Evolutionary conservation across 30 jellyfish, hydroid and myxozoan genomes (phyloP).

Genomic region (Aurelia sp.): DNA sequence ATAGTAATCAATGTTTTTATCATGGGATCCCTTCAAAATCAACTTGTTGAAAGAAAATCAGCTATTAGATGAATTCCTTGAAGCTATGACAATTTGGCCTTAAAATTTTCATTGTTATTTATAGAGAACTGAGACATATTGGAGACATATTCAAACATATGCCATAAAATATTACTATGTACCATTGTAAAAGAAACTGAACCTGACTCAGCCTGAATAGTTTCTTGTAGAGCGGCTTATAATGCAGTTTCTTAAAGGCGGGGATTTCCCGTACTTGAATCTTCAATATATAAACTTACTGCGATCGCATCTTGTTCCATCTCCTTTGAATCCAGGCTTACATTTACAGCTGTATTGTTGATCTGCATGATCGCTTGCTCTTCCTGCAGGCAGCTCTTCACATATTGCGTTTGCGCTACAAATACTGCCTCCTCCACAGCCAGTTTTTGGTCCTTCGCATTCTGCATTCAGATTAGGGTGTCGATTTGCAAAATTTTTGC

Average conservation of each 20-base stretch:
- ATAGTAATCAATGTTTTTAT: too few species aligned
- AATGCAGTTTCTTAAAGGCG: neutral
- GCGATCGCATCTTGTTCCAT: conserved; percentile 45
- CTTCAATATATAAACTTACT: neutral
- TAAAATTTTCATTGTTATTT: too few species aligned
- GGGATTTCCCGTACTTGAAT: neutral
- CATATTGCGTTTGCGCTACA: conserved; percentile 57
- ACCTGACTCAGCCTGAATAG: too few species aligned
- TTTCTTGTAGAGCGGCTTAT: too few species aligned
- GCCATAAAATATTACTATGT: too few species aligned
- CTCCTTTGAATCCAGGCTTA: conserved; percentile 50
- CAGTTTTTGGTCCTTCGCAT: conserved; percentile 72
- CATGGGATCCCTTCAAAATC: too few species aligned
- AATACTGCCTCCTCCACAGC: conserved; percentile 62
- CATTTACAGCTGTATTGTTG: conserved; percentile 41
- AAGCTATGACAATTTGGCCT: neutral
- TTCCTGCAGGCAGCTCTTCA: conserved; percentile 16
- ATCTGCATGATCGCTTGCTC: neutral
- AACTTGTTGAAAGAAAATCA: too few species aligned
- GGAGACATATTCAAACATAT: too few species aligned
- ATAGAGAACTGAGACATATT: too few species aligned
- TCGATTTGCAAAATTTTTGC: conserved; percentile 4
- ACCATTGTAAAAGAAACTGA: too few species aligned
- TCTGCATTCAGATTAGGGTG: conserved; percentile 16
- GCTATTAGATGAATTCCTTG: too few species aligned